phyloP scores from a whole-genome alignment of 1,140 invertebrate genomes.

The Venturia canescens region DNA sequence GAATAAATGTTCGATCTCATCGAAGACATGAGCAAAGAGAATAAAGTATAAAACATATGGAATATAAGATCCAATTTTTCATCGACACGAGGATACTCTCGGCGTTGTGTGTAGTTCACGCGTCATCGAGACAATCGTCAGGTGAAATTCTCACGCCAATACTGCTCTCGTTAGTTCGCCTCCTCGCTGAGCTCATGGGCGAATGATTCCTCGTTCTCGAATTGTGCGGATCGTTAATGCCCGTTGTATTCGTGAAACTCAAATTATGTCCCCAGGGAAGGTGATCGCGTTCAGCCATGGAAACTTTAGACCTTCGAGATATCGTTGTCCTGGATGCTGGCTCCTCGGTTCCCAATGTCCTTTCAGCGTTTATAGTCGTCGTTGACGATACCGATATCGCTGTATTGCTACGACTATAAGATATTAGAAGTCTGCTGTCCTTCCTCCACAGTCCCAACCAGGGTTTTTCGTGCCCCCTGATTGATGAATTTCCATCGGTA shows the following conservation, averaged over 20 bases:
- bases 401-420: slow-evolving; percentile 17
- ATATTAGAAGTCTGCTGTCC: slow-evolving; percentile 24
- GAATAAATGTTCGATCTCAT: neutral
- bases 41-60: neutral
- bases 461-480: neutral
- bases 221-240: neutral
- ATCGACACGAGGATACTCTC: neutral
- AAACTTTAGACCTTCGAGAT: slow-evolving; percentile 3
- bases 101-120: slow-evolving; percentile 48
- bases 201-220: neutral
- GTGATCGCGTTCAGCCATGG: neutral
- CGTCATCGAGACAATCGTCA: slow-evolving; percentile 59
- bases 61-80: neutral
- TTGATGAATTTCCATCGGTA: neutral
- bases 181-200: neutral
- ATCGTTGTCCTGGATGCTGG: slow-evolving; percentile 21
- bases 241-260: neutral
- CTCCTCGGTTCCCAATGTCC: slow-evolving; percentile 14
- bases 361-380: slow-evolving; percentile 26
- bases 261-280: neutral
- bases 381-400: neutral
- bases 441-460: slow-evolving; percentile 14
- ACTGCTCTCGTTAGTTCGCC: slow-evolving; percentile 17
- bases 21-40: neutral
- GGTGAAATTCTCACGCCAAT: slow-evolving; percentile 59